These are phyloP conservation scores for Ferrisia virgata DNA, from an alignment of 2,888 invertebrate species.

Conservation along the genomic window DNA sequence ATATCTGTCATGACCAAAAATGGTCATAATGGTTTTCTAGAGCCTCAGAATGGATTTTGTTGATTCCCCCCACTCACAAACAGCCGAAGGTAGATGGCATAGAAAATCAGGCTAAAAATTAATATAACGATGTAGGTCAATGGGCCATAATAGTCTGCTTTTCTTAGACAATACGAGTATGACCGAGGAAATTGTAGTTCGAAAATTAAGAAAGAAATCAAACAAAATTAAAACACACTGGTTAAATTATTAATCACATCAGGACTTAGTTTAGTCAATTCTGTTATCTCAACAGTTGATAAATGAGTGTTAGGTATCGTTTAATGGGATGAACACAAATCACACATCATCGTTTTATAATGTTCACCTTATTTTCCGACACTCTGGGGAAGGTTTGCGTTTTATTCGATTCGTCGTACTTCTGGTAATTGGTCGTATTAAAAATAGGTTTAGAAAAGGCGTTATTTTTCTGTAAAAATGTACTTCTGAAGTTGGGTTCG, in stretches of 20 bases:
- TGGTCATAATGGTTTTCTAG: no score
- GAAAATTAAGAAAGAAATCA: background rate
- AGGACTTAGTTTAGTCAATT: background rate
- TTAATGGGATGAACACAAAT: background rate
- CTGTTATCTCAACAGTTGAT: background rate
- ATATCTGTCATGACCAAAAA: no score
- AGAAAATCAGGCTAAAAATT: no score
- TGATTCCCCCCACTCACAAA: no score
- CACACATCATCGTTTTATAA: background rate
- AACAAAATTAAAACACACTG: background rate
- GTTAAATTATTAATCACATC: background rate
- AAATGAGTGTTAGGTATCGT: background rate
- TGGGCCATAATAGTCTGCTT: no score
- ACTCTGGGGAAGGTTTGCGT: slow-evolving; percentile 31
- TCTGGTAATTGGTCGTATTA: background rate
- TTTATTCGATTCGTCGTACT: slow-evolving; percentile 27
- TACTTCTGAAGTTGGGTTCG: slow-evolving; percentile 54
- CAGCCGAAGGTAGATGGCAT: no score
- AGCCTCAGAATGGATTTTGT: no score
- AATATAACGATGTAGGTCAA: no score
- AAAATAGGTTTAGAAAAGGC: background rate
- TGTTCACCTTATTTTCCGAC: slow-evolving; percentile 39
- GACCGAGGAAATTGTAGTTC: no score
- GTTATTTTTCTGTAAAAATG: slow-evolving; percentile 48
- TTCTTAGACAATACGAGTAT: no score